These are phyloP conservation scores for Ethmia dodecea DNA, from an alignment of 2,888 invertebrate genomes.

Conservation along the genomic window DNA sequence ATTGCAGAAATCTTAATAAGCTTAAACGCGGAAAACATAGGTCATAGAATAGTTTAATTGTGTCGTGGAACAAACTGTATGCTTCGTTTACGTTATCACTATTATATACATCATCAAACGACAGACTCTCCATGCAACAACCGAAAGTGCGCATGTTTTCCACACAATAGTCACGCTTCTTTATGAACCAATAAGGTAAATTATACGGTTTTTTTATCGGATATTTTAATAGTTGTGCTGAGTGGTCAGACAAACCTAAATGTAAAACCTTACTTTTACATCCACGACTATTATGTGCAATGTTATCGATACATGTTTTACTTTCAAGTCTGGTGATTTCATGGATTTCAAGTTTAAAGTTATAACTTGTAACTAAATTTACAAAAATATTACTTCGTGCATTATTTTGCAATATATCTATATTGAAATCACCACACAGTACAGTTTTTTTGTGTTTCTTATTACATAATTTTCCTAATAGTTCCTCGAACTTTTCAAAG, in stretches of 20 bases:
- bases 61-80: background rate
- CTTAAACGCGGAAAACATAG: background rate
- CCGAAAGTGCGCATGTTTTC: slow-evolving; percentile 2
- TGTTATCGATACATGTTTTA: slow-evolving; percentile 12
- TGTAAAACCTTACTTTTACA: slow-evolving; percentile 2
- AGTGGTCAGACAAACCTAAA: slow-evolving; percentile 5
- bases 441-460: background rate
- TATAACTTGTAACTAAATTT: slow-evolving; percentile 10
- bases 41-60: background rate
- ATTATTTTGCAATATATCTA: background rate
- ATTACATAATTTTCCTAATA: no score
- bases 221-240: slow-evolving; percentile 3
- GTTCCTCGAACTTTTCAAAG: no score
- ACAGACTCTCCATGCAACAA: background rate
- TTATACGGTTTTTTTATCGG: slow-evolving; percentile 5
- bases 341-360: slow-evolving; percentile 11
- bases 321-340: slow-evolving; percentile 11
- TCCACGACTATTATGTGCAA: background rate
- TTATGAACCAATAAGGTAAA: slow-evolving; percentile 1
- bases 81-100: background rate
- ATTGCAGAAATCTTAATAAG: background rate
- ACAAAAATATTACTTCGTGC: slow-evolving; percentile 1
- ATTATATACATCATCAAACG: slow-evolving; percentile 3
- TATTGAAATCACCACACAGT: slow-evolving; percentile 2
- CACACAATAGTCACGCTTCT: slow-evolving; percentile 2